Conservation (phyloP, 2,888 invertebrate genomes). For the Metallyticus violacea region DNA sequence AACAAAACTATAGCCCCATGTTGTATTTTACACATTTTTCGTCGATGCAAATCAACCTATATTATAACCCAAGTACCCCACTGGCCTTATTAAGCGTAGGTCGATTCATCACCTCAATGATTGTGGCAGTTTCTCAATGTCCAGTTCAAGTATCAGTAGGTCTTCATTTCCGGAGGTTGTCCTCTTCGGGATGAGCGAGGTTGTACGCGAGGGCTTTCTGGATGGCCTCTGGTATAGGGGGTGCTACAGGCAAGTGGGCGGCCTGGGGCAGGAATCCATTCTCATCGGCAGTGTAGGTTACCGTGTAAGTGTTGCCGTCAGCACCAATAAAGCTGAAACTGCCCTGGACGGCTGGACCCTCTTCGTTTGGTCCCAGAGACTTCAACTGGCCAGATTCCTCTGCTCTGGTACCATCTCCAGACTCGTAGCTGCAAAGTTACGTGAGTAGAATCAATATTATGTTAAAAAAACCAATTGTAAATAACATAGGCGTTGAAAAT, state of each 20-base stretch:
- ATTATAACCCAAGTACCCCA: background rate
- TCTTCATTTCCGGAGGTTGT: slow-evolving; percentile 39
- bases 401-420: slow-evolving; percentile 69
- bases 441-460: no score
- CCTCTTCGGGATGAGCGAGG: slow-evolving; percentile 49
- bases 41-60: background rate
- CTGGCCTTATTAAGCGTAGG: background rate
- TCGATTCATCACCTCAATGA: background rate
- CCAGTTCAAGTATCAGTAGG: background rate
- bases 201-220: slow-evolving; percentile 47
- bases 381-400: slow-evolving; percentile 69
- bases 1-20: background rate
- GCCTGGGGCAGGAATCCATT: slow-evolving; percentile 54
- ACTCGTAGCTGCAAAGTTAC: slow-evolving; percentile 59
- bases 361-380: slow-evolving; percentile 63
- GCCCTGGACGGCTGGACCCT: slow-evolving; percentile 66
- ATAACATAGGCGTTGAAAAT: no score
- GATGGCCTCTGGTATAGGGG: slow-evolving; percentile 48
- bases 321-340: slow-evolving; percentile 67
- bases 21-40: background rate
- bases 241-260: slow-evolving; percentile 48
- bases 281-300: slow-evolving; percentile 70
- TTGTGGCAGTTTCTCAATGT: background rate
- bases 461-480: no score
- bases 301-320: slow-evolving; percentile 60